Evolutionary conservation across 2,797 vertebrate genomes (phyloP).

Genomic region (Lagocephalus sceleratus): DNA sequence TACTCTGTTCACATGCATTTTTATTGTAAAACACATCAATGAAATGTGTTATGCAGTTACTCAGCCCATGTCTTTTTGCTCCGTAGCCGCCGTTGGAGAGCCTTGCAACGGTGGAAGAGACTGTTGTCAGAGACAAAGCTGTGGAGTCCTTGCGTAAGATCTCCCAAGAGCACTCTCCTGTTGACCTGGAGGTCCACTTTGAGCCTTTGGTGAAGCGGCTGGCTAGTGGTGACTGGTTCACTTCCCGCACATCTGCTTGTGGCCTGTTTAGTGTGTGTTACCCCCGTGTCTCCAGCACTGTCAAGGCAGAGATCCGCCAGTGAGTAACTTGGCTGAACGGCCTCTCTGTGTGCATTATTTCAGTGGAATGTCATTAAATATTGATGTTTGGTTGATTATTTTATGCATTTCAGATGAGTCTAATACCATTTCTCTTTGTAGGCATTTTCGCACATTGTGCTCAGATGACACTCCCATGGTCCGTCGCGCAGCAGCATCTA

Average conservation of each 20-base stretch:
- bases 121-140: slow-evolving; percentile 84
- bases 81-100: slow-evolving; percentile 83
- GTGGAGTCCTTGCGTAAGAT: slow-evolving; percentile 86
- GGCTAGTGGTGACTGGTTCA: slow-evolving; percentile 88
- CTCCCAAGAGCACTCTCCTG: slow-evolving; percentile 85
- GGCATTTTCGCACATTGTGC: slow-evolving; percentile 86
- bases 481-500: slow-evolving; percentile 84
- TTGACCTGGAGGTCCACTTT: slow-evolving; percentile 86
- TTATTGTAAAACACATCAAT: not conserved
- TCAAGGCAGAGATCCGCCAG: slow-evolving; percentile 86
- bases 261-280: slow-evolving; percentile 87
- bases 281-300: slow-evolving; percentile 82
- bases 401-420: not conserved
- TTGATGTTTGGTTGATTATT: too few relatives aligned
- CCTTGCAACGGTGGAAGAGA: slow-evolving; percentile 86
- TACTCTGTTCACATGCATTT: too few relatives aligned
- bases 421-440: slow-evolving; percentile 38
- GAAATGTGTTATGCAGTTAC: not conserved
- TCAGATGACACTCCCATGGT: slow-evolving; percentile 88
- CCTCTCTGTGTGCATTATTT: too few relatives aligned
- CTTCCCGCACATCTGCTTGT: slow-evolving; percentile 85
- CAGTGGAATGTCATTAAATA: too few relatives aligned
- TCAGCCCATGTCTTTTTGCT: not conserved
- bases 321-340: slow-evolving; percentile 57
- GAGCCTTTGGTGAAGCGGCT: slow-evolving; percentile 85